phyloP scores from a whole-genome alignment of 1,140 invertebrate genomes.

The Conus ventricosus region DNA sequence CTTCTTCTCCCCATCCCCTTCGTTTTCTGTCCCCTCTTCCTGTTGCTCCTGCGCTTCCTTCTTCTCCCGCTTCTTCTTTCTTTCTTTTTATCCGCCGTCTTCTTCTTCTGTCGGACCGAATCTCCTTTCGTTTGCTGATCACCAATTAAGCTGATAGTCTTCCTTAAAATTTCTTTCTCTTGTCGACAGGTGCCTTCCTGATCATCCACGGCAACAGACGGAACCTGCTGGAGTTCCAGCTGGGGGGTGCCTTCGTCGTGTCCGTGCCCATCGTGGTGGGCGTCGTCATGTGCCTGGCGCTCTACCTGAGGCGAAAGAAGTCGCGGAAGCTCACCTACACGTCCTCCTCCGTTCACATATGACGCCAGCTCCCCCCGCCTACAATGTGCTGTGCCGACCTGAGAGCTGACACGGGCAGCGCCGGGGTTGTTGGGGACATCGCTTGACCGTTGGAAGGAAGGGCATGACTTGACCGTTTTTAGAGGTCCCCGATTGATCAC shows the following conservation, averaged over 20 bases:
- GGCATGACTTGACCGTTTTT: no score
- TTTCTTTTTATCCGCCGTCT: no score
- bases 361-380: conserved; percentile 26
- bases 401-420: not conserved
- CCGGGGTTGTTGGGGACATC: not conserved
- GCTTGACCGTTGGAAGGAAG: no score
- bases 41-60: not conserved
- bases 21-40: not conserved
- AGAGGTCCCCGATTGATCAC: no score
- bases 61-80: not conserved
- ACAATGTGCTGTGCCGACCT: conserved; percentile 27
- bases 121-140: no score
- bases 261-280: conserved; percentile 38
- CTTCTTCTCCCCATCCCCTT: no score
- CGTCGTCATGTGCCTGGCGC: conserved; percentile 36
- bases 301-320: conserved; percentile 37
- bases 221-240: conserved; percentile 35
- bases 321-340: conserved; percentile 29
- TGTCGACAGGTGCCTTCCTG: conserved; percentile 37
- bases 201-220: conserved; percentile 43
- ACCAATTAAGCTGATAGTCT: no score
- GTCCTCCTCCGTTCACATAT: conserved; percentile 30
- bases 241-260: conserved; percentile 40
- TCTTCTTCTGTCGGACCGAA: no score
- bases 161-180: no score